Evolutionary conservation across 2,888 invertebrate species (phyloP).

Genomic region (Agapostemon virescens): DNA sequence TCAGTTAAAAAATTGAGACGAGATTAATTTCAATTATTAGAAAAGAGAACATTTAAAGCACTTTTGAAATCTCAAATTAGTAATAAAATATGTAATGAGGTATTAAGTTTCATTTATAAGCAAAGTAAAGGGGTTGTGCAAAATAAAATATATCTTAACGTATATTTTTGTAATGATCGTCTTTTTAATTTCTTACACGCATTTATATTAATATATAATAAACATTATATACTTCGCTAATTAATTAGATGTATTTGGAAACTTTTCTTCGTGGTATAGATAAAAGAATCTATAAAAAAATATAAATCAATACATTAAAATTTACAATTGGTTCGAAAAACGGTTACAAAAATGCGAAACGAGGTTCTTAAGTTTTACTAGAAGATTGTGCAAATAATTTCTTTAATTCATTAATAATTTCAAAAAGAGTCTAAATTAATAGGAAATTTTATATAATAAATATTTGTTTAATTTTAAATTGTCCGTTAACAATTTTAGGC

Average conservation of each 20-base stretch:
- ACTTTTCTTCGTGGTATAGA: neutral
- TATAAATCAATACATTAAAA: neutral
- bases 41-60: neutral
- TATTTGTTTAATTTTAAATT: neutral
- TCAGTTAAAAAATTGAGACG: neutral
- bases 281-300: neutral
- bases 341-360: conserved; percentile 3
- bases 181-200: neutral
- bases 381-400: conserved; percentile 20
- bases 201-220: neutral
- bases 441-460: neutral
- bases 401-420: neutral
- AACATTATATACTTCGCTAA: neutral
- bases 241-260: neutral
- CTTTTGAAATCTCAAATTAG: neutral
- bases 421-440: neutral
- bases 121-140: neutral
- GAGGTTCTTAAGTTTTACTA: conserved; percentile 27
- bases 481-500: conserved; percentile 3
- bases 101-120: neutral
- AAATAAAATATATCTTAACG: neutral
- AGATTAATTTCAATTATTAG: neutral
- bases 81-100: neutral
- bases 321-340: neutral
- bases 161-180: neutral